phyloP scores from a whole-genome alignment of 2,113 vertebrate genomes.

The Stictonetta naevosa region DNA sequence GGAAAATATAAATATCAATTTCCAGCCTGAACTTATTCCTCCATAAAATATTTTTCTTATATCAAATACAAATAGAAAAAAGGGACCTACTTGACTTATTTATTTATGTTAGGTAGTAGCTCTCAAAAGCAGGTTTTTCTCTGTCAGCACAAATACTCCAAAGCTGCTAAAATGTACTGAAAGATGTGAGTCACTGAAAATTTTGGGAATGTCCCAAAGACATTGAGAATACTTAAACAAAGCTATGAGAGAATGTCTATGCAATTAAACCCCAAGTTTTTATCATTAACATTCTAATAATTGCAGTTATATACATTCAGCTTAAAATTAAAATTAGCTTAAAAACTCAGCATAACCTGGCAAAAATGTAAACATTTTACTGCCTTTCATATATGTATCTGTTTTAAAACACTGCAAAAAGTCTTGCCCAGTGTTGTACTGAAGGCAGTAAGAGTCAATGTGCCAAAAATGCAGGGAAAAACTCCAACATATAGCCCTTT shows the following conservation, averaged over 20 bases:
- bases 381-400: neutral
- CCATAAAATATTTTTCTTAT: neutral
- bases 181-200: neutral
- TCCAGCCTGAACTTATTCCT: neutral
- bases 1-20: neutral
- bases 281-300: neutral
- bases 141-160: neutral
- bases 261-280: neutral
- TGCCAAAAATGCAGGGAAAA: neutral
- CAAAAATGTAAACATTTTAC: neutral
- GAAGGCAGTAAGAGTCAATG: neutral
- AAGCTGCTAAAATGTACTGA: neutral
- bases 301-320: neutral
- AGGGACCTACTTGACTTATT: neutral
- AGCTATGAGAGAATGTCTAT: neutral
- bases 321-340: neutral
- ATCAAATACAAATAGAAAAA: neutral
- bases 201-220: neutral
- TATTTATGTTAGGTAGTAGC: neutral
- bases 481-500: neutral
- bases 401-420: neutral
- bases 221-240: neutral
- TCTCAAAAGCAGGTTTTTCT: neutral
- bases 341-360: rapidly evolving
- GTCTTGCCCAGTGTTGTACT: neutral